These are phyloP conservation scores for Sardinella longiceps DNA, from an alignment of 2,797 vertebrate genomes.

Conservation along the genomic window DNA sequence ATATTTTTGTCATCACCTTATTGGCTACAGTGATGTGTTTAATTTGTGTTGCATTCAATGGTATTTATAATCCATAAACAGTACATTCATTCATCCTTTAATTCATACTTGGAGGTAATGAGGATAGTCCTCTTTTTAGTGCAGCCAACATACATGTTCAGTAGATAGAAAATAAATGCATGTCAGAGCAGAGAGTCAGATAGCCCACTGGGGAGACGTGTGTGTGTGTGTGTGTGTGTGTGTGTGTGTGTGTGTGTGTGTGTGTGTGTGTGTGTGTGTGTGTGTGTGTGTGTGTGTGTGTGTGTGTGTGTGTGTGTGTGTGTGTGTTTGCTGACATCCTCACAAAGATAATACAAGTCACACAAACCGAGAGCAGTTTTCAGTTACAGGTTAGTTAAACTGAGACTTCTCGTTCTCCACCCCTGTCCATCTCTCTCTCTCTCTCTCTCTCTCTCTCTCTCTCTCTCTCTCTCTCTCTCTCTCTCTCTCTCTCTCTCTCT, in stretches of 20 bases:
- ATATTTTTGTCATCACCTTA: too few relatives aligned
- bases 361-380: background rate
- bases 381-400: background rate
- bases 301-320: conserved; percentile 1
- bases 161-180: too few relatives aligned
- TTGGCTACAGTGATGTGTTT: too few relatives aligned
- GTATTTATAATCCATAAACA: too few relatives aligned
- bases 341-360: background rate
- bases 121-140: too few relatives aligned
- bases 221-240: background rate
- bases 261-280: background rate
- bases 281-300: background rate
- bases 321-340: background rate
- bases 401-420: background rate
- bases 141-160: too few relatives aligned
- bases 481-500: conserved; percentile 23
- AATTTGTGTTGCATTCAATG: too few relatives aligned
- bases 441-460: background rate
- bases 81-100: too few relatives aligned
- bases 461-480: background rate
- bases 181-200: too few relatives aligned
- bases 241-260: too few relatives aligned
- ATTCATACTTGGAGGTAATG: too few relatives aligned
- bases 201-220: background rate
- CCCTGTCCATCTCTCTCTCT: background rate